phyloP scores from a whole-genome alignment of 1,140 invertebrate species.

The Pseudomyrmex pallidus region DNA sequence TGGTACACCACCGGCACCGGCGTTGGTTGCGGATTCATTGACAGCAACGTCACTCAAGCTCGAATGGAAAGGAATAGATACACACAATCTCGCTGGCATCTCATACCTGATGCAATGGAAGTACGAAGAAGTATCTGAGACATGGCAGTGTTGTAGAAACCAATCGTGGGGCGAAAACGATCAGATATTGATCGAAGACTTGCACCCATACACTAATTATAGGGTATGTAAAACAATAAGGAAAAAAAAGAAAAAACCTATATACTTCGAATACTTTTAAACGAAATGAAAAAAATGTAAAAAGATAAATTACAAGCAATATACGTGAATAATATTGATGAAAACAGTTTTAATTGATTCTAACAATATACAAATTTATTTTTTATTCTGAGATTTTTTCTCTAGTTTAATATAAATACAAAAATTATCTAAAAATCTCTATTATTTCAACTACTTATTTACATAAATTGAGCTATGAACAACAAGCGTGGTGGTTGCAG shows the following conservation, averaged over 20 bases:
- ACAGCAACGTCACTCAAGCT: constrained; percentile 91
- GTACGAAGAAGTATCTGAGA: constrained; percentile 88
- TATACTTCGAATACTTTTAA: too few species aligned
- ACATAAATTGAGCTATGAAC: background rate
- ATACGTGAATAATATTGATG: too few species aligned
- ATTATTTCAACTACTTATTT: too few species aligned
- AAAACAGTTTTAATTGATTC: too few species aligned
- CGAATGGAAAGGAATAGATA: constrained; percentile 89
- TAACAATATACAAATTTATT: too few species aligned
- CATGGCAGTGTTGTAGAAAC: constrained; percentile 91
- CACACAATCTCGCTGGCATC: constrained; percentile 82
- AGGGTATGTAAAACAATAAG: constrained; percentile 86
- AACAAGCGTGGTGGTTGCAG: constrained; percentile 85
- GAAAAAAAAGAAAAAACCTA: background rate
- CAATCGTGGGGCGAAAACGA: constrained; percentile 88
- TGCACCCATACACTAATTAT: constrained; percentile 95
- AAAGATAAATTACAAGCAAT: too few species aligned
- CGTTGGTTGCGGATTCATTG: constrained; percentile 90
- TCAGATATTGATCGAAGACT: constrained; percentile 89
- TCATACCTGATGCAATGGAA: constrained; percentile 91
- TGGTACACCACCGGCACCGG: constrained; percentile 89
- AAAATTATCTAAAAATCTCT: too few species aligned
- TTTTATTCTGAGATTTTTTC: too few species aligned
- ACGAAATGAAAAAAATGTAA: too few species aligned
- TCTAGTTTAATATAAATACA: too few species aligned